Evolutionary conservation across 2,888 invertebrate genomes (phyloP), one percentile per base, ranked within the genome.

Genomic region (Pandemis corylana): DNA sequence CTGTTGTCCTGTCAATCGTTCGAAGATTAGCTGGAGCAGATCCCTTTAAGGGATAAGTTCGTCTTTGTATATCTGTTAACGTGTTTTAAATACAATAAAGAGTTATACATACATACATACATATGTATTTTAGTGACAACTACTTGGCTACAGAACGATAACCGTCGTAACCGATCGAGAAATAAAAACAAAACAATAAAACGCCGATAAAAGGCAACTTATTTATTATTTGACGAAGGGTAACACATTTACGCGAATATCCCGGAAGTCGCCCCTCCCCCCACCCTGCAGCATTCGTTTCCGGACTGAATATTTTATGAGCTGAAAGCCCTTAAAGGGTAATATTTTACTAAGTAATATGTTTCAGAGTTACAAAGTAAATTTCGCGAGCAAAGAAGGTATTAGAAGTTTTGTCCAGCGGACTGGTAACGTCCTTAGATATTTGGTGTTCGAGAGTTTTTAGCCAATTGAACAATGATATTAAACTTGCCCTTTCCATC

Each of bases 241-340:
- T 66, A 72, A 75, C 77, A 77, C 72, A 72, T 62, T 77, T 77
- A 68, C 64, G 73, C 75, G 71, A 69, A 64, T 62, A 15, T 72
- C 63, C 78, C 78, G 77, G 78, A 77, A 78, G 68, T 68, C 36
- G 2, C 74, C 70, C 74, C 67, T 13, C 65, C 61, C 65, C 53
- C 61, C 59, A n/a, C 42, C 65, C 76, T 13, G 44, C 44, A 73
- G 71, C 71, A 72, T 67, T 71, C 62, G 74, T 75, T 78, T 81
- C 81, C 81, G 81, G 77, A 77, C 71, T 81, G 80, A 79, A 79
- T 79, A 78, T 80, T 80, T 78, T 70, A 80, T 77, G 76, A 80
- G 75, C 70, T 67, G 51, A 53, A 70, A 44, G 51, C 62, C 67
- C 66, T 70, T 53, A 63, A 75, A 62, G 70, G 67, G 75, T 70